Conservation (phyloP, 2,113 vertebrate species). For the Tapirus terrestris region DNA sequence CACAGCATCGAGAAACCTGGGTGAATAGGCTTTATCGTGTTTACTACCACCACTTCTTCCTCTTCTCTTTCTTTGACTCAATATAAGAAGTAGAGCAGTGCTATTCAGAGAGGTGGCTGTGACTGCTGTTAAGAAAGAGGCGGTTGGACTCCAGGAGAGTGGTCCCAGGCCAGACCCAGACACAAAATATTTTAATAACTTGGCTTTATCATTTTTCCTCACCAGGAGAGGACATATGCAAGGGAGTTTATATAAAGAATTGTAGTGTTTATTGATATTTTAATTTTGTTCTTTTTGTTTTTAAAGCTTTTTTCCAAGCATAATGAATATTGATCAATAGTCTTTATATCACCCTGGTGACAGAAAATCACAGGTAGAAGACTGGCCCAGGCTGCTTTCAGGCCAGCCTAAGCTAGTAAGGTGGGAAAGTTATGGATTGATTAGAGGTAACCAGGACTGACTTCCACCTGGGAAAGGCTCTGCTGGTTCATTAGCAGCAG, state of each 20-base stretch:
- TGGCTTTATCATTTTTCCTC: neutral
- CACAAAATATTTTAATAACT: neutral
- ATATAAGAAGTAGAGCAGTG: neutral
- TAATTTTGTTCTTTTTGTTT: neutral
- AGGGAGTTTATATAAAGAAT: neutral
- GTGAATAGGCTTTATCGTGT: neutral
- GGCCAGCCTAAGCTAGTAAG: neutral
- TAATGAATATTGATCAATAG: neutral
- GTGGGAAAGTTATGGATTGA: neutral
- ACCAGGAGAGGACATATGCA: neutral
- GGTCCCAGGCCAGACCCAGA: neutral
- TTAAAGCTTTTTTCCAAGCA: neutral
- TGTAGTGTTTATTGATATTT: conserved; percentile 9
- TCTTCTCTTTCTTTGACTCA: neutral
- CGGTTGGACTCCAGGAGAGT: neutral
- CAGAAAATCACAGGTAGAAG: neutral
- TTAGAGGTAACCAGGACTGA: neutral
- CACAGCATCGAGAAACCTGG: neutral
- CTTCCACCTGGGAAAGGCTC: neutral
- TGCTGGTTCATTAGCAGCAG: neutral
- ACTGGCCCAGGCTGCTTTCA: neutral
- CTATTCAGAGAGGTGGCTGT: neutral
- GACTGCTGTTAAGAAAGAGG: neutral
- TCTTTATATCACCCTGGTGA: neutral
- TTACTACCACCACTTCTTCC: neutral